These are phyloP conservation scores for Telenomus remus DNA, from an alignment of 1,140 invertebrate species.

Conservation along the genomic window DNA sequence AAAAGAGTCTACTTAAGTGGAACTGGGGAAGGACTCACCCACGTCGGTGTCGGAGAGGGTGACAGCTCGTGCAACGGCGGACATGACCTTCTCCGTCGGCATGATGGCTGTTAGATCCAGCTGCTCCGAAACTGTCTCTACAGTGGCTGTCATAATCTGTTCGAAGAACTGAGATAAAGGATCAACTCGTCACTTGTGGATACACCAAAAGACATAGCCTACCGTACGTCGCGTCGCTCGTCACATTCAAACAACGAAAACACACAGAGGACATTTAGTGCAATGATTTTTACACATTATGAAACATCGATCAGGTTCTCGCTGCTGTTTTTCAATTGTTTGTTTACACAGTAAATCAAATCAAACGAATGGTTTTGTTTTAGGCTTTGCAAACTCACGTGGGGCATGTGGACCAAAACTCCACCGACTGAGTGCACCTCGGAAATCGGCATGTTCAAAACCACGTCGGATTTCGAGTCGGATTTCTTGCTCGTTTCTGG, in stretches of 20 bases:
- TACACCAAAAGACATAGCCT: constrained; percentile 67
- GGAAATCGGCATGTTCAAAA: constrained; percentile 80
- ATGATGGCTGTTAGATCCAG: constrained; percentile 87
- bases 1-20: background rate
- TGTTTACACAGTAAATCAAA: no score
- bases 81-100: constrained; percentile 86
- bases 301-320: constrained; percentile 37
- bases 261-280: constrained; percentile 53
- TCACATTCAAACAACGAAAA: constrained; percentile 34
- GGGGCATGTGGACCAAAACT: constrained; percentile 91
- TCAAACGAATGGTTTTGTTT: no score
- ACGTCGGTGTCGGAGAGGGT: constrained; percentile 93
- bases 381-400: no score
- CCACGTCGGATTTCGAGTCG: constrained; percentile 79
- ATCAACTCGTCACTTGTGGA: constrained; percentile 66
- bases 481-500: constrained; percentile 80
- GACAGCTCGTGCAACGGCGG: constrained; percentile 88
- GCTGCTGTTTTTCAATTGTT: no score
- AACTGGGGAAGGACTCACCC: constrained; percentile 75
- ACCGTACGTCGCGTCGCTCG: constrained; percentile 58
- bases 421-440: constrained; percentile 87
- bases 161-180: constrained; percentile 75
- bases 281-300: constrained; percentile 46
- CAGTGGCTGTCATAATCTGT: constrained; percentile 94
- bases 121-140: constrained; percentile 93